Evolutionary conservation across 1,140 invertebrate genomes (phyloP).

Genomic region (Ostrea denselamellosa): DNA sequence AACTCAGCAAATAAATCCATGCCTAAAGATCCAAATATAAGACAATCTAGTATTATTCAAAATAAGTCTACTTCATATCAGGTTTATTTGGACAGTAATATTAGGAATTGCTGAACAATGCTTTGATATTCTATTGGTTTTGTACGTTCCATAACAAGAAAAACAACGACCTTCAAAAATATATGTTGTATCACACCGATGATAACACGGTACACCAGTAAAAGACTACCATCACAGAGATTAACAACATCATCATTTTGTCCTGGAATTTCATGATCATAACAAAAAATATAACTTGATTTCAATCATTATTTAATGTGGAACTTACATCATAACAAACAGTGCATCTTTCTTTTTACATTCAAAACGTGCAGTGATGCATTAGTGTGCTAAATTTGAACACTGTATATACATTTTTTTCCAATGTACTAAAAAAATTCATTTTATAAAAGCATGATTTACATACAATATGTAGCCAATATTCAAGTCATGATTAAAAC

Average conservation of each 20-base stretch:
- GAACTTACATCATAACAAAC: not conserved
- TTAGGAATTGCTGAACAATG: not conserved
- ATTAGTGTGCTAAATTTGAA: not conserved
- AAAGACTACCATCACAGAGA: no score
- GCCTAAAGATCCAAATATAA: no score
- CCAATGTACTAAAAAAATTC: not conserved
- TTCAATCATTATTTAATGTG: not conserved
- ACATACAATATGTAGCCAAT: not conserved
- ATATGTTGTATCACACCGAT: not conserved
- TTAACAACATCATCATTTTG: no score
- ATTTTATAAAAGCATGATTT: slow-evolving; percentile 2
- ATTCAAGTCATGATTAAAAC: slow-evolving; percentile 22
- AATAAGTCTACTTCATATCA: not conserved
- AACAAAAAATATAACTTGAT: not conserved
- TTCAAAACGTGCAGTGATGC: not conserved
- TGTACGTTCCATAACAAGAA: not conserved
- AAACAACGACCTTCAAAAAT: not conserved
- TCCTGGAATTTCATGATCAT: not conserved
- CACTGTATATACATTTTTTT: not conserved
- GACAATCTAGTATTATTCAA: not conserved
- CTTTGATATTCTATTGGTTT: not conserved
- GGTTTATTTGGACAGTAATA: slow-evolving; percentile 24
- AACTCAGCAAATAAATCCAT: no score
- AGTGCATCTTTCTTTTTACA: not conserved
- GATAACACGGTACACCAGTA: not conserved